A percentile compares a stretch with the other conserved stretches of the same genome.
These are phyloP conservation scores for Petrocephalus microphthalmus DNA, from an alignment of 2,113 vertebrate genomes.

Conservation along the genomic window DNA sequence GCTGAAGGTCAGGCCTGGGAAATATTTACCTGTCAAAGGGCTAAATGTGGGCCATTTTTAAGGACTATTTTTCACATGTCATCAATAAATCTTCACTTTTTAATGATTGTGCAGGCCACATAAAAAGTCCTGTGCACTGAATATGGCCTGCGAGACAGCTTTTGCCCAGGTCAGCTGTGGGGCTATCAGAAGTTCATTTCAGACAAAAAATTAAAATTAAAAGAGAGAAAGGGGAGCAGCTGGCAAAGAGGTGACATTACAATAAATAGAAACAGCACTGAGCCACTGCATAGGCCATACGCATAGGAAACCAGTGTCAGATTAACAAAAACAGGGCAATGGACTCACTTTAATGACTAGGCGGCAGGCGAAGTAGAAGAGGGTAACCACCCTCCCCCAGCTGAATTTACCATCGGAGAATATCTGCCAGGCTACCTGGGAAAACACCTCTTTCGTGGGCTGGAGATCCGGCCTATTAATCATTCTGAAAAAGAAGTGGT, in stretches of 20 bases:
- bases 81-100: not conserved
- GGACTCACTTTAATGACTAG: slow-evolving; percentile 67
- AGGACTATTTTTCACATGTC: not conserved
- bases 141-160: not conserved
- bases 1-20: not conserved
- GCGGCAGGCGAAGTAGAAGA: slow-evolving; percentile 86
- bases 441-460: slow-evolving; percentile 68
- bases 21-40: not conserved
- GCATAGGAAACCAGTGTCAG: not conserved
- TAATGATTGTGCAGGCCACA: not conserved
- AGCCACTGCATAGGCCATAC: not conserved
- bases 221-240: not conserved
- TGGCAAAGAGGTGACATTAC: not conserved
- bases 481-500: slow-evolving; percentile 58
- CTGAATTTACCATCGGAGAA: slow-evolving; percentile 83
- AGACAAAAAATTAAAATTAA: not conserved
- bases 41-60: not conserved
- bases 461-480: slow-evolving; percentile 62
- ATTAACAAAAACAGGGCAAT: not conserved
- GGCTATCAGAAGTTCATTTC: not conserved
- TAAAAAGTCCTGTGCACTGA: not conserved
- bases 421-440: slow-evolving; percentile 74
- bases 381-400: slow-evolving; percentile 83
- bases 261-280: not conserved
- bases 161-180: not conserved